A percentile compares a stretch with the other conserved stretches of the same genome.
These are phyloP conservation scores for Zophobas atratus DNA, from an alignment of 1,140 invertebrate species.

Conservation along the genomic window DNA sequence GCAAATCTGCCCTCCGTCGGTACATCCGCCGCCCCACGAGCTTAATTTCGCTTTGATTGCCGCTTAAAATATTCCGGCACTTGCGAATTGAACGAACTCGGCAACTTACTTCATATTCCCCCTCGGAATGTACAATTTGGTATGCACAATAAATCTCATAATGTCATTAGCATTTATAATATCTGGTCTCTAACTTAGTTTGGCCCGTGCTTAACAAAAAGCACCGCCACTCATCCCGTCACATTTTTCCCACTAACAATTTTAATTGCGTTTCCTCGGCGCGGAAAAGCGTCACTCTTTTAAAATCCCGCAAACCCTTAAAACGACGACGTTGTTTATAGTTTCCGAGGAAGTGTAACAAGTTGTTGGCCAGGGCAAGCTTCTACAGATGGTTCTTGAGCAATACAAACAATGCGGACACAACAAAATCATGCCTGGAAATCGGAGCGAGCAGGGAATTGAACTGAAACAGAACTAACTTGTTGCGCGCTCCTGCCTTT, in stretches of 20 bases:
- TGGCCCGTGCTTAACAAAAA: slow-evolving; percentile 40
- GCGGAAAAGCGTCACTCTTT: slow-evolving; percentile 6
- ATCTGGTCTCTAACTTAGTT: slow-evolving; percentile 49
- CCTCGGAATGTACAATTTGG: slow-evolving; percentile 43
- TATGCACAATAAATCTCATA: slow-evolving; percentile 51
- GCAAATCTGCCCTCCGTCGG: too few species aligned
- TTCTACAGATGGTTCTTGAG: slow-evolving; percentile 51
- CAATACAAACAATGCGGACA: slow-evolving; percentile 52
- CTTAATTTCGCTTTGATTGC: slow-evolving; percentile 23
- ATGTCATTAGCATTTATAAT: slow-evolving; percentile 50
- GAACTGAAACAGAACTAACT: slow-evolving; percentile 48
- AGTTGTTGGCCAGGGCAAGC: slow-evolving; percentile 50
- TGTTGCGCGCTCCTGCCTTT: slow-evolving; percentile 45
- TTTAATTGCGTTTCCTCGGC: background rate
- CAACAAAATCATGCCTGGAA: slow-evolving; percentile 47
- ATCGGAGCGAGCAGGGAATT: slow-evolving; percentile 40
- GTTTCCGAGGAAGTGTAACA: slow-evolving; percentile 52
- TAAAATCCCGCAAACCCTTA: slow-evolving; percentile 9
- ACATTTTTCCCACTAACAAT: background rate
- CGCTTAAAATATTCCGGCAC: slow-evolving; percentile 16
- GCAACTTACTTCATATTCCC: slow-evolving; percentile 26
- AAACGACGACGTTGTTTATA: slow-evolving; percentile 46
- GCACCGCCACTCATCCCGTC: background rate
- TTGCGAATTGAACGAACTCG: slow-evolving; percentile 32
- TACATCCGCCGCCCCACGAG: background rate